Conservation (phyloP, 1,140 invertebrate genomes). For the Apis florea region DNA sequence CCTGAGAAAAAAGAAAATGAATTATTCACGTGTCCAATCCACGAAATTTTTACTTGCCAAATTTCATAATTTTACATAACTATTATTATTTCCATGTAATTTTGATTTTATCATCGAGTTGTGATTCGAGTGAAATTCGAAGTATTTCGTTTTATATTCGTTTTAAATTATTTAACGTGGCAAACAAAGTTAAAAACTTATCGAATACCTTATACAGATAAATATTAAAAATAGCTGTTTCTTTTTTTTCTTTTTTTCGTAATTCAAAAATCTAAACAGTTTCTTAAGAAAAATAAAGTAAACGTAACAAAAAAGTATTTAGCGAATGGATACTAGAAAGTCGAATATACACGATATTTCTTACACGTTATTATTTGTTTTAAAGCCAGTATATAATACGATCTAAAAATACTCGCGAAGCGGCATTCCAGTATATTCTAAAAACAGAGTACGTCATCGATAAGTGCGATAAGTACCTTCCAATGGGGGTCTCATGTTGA, state of each 20-base stretch:
- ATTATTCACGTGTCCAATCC: neutral
- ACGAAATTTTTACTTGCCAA: neutral
- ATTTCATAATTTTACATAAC: no score
- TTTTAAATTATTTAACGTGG: neutral
- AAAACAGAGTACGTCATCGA: neutral
- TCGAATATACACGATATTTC: neutral
- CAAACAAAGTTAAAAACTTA: neutral
- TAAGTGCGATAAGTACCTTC: slow-evolving; percentile 57
- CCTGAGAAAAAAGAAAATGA: slow-evolving; percentile 17
- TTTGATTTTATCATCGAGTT: neutral
- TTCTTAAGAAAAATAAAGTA: no score
- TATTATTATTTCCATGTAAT: neutral
- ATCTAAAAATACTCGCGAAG: neutral
- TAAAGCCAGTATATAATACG: neutral
- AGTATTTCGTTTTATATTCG: neutral
- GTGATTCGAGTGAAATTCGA: no score
- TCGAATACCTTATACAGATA: neutral
- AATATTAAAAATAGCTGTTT: no score
- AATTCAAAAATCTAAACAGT: no score
- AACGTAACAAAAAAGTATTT: no score
- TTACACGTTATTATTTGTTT: neutral
- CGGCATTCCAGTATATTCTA: neutral
- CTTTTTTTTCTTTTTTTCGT: no score
- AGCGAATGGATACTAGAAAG: no score
- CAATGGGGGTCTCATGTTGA: slow-evolving; percentile 48